A percentile compares a stretch with the other conserved stretches of the same genome.
phyloP scores from a whole-genome alignment of 2,888 invertebrate species.

The Dolomedes plantarius region DNA sequence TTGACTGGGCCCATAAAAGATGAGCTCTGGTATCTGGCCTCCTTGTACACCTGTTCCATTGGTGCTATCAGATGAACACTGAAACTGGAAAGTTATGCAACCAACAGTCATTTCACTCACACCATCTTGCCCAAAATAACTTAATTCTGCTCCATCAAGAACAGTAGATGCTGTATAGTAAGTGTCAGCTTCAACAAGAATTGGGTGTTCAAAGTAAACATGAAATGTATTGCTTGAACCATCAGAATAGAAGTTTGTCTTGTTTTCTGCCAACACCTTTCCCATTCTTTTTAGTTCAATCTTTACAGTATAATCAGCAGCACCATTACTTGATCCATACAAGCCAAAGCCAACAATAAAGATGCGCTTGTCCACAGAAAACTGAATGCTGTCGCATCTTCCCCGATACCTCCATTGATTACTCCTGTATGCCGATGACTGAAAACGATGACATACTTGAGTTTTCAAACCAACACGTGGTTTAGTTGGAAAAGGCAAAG shows the following conservation, averaged over 20 bases:
- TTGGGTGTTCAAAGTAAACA: slow-evolving; percentile 86
- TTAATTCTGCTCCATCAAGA: slow-evolving; percentile 93
- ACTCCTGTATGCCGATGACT: slow-evolving; percentile 95
- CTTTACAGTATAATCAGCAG: slow-evolving; percentile 94
- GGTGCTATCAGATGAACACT: slow-evolving; percentile 97
- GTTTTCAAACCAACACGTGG: slow-evolving; percentile 91
- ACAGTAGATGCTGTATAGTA: slow-evolving; percentile 97
- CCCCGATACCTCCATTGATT: slow-evolving; percentile 98
- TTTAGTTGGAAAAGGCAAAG: slow-evolving; percentile 87
- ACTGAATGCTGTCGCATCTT: slow-evolving; percentile 96
- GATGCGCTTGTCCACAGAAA: slow-evolving; percentile 95
- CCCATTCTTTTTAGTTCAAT: slow-evolving; percentile 94
- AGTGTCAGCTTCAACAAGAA: slow-evolving; percentile 90
- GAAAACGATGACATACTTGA: slow-evolving; percentile 96
- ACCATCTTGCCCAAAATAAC: slow-evolving; percentile 98
- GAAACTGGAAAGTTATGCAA: slow-evolving; percentile 96
- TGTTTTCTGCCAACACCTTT: slow-evolving; percentile 90
- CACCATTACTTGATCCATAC: slow-evolving; percentile 96
- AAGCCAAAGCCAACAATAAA: slow-evolving; percentile 97
- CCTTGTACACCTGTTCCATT: slow-evolving; percentile 98
- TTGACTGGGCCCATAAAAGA: slow-evolving; percentile 92
- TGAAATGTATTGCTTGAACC: slow-evolving; percentile 97
- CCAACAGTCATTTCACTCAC: slow-evolving; percentile 95
- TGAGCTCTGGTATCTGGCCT: slow-evolving; percentile 96
- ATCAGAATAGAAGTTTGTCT: slow-evolving; percentile 95